Evolutionary conservation across 2,888 invertebrate species (phyloP).

Genomic region (Drosophila monieri): DNA sequence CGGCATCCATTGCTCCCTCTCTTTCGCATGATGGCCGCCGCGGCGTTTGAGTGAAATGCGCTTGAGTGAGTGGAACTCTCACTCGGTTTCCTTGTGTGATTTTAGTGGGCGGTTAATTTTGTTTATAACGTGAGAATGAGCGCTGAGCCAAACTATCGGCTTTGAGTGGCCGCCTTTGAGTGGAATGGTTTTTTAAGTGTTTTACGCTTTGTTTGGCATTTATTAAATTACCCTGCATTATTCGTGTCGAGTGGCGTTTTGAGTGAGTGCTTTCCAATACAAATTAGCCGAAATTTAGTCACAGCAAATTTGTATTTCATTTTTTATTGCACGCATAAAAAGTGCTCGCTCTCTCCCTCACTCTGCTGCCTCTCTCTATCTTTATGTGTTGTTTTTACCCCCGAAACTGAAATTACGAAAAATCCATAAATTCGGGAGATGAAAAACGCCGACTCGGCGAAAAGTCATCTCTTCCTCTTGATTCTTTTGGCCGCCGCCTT

Average conservation of each 20-base stretch:
- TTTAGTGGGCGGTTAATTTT: conserved; percentile 73
- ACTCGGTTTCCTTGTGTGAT: conserved; percentile 60
- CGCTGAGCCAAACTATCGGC: conserved; percentile 69
- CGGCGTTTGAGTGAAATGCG: conserved; percentile 41
- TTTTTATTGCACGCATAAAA: conserved; percentile 56
- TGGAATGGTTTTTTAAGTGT: conserved; percentile 73
- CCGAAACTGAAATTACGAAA: conserved; percentile 60
- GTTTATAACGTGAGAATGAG: conserved; percentile 80
- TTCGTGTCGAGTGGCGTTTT: conserved; percentile 59
- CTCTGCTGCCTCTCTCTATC: neutral
- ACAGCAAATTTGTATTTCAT: conserved; percentile 55
- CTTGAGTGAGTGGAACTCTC: conserved; percentile 28
- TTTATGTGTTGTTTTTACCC: conserved; percentile 50
- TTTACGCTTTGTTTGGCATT: conserved; percentile 80
- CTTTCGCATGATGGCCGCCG: conserved; percentile 72
- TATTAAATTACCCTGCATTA: conserved; percentile 78
- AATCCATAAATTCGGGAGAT: conserved; percentile 73
- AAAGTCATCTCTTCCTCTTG: conserved; percentile 48
- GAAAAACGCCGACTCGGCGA: conserved; percentile 75
- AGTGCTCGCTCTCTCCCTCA: conserved; percentile 1
- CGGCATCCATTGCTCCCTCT: conserved; percentile 24
- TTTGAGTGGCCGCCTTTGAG: conserved; percentile 54
- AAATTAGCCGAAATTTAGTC: conserved; percentile 66
- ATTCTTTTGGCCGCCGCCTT: conserved; percentile 41
- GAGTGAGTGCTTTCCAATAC: conserved; percentile 35